These are phyloP conservation scores for Acanthococcus lagerstroemiae DNA, from an alignment of 2,888 invertebrate genomes.

Conservation along the genomic window DNA sequence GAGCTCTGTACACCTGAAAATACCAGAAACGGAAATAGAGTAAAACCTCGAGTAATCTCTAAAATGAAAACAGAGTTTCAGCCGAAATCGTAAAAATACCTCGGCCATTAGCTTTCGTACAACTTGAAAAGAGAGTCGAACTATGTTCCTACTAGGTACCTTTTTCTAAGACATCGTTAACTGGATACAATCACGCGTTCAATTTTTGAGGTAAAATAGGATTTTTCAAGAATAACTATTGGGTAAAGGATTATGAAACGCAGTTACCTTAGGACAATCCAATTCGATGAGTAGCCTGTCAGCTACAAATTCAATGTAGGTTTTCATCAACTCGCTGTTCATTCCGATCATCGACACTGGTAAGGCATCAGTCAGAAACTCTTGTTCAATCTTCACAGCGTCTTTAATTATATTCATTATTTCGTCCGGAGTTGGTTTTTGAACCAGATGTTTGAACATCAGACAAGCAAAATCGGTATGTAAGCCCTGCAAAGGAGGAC, in stretches of 20 bases:
- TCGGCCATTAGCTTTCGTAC: too few relatives aligned
- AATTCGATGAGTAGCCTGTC: conserved; percentile 85
- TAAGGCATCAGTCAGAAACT: conserved; percentile 92
- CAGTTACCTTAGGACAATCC: conserved; percentile 79
- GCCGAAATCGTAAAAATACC: too few relatives aligned
- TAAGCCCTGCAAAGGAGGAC: conserved; percentile 80
- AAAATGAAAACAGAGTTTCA: too few relatives aligned
- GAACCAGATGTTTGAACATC: conserved; percentile 85
- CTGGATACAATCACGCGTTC: too few relatives aligned
- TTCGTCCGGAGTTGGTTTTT: conserved; percentile 68
- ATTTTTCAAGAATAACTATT: too few relatives aligned
- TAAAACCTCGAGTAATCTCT: neutral
- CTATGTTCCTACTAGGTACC: too few relatives aligned
- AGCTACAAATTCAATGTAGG: conserved; percentile 97
- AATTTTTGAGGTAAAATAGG: too few relatives aligned
- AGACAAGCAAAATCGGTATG: conserved; percentile 99
- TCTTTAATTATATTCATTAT: conserved; percentile 78
- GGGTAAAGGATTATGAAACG: too few relatives aligned
- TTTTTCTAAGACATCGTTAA: too few relatives aligned
- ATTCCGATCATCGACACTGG: conserved; percentile 93
- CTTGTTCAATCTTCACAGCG: conserved; percentile 92
- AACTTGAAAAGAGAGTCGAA: too few relatives aligned
- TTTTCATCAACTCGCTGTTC: conserved; percentile 94
- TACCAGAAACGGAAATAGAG: neutral
- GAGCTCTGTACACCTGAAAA: conserved; percentile 67